Evolutionary conservation across 2,797 vertebrate species (phyloP).

Genomic region (Centroberyx gerrardi): DNA sequence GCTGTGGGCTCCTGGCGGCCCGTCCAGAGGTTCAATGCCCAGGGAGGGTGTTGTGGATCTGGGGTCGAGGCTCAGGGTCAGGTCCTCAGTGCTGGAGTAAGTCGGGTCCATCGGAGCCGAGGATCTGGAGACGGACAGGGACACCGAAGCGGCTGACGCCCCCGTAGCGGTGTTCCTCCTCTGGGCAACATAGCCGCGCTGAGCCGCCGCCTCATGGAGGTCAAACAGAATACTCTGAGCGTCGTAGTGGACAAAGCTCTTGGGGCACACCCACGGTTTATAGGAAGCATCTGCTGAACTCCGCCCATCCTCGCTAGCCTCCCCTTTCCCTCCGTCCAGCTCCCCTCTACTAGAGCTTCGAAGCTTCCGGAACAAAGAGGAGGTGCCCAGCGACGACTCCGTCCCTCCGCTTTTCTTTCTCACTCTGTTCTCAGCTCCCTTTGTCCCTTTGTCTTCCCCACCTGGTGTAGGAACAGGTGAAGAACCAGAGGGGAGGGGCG

Average conservation of each 20-base stretch:
- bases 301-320: slow-evolving; percentile 80
- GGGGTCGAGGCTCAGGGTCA: slow-evolving; percentile 76
- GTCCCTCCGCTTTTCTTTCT: slow-evolving; percentile 88
- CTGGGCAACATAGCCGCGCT: slow-evolving; percentile 84
- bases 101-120: slow-evolving; percentile 80
- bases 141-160: slow-evolving; percentile 91
- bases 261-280: slow-evolving; percentile 90
- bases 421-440: slow-evolving; percentile 77
- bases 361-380: slow-evolving; percentile 93
- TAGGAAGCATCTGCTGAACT: slow-evolving; percentile 61
- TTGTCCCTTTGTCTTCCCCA: slow-evolving; percentile 73
- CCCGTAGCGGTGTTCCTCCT: slow-evolving; percentile 94
- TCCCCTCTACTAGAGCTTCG: slow-evolving; percentile 85
- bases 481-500: slow-evolving; percentile 59
- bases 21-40: slow-evolving; percentile 67
- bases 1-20: slow-evolving; percentile 67
- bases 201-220: slow-evolving; percentile 88
- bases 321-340: slow-evolving; percentile 79
- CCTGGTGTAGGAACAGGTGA: slow-evolving; percentile 60
- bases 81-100: slow-evolving; percentile 90
- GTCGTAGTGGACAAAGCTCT: slow-evolving; percentile 93
- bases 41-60: slow-evolving; percentile 47
- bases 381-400: slow-evolving; percentile 88
- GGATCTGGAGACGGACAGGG: slow-evolving; percentile 79
- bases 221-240: slow-evolving; percentile 95